Evolutionary conservation across 2,888 invertebrate species (phyloP), one percentile per base, ranked within the genome.

Genomic region (Mesorhabditis spiculigera): DNA sequence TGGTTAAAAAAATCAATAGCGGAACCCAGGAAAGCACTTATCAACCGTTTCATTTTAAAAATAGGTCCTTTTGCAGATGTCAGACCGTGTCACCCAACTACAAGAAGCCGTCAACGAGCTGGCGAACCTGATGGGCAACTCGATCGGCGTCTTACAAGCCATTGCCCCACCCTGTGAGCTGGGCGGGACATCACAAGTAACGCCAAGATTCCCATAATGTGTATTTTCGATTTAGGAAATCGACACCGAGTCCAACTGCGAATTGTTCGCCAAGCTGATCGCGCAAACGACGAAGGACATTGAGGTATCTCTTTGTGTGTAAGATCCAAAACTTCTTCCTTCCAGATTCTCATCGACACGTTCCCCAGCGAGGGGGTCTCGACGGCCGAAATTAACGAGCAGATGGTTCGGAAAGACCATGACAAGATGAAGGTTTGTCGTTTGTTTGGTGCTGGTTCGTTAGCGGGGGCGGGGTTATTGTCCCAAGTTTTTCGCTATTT

Each of bases 201-300:
- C n/a, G 58, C 58, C n/a, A n/a, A 13, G 58, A 58, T 28, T 28
- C 28, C 43, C 66, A 63, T 10, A 73, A 73, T 65, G 73, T 73
- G 8, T 43, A 43, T 68, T 68, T 42, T 41, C 42, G 67, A 67
- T n/a, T 13, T 61, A 84, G 79, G 85, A 82, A 45, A 71, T 84
- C 43, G 77, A 78, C 63, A 76, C 78, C n/a, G 86, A 86, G 68
- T 75, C 78, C 5, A 94, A 94, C 87, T 94, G 95, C 0, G 91
- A 92, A 78, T 88, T 96, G 44, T 98, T 97, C 87, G 95, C 97
- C 0, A 92, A 94, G 4, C 87, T 95, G 71, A 97, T 98, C 81
- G 93, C 96, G 0, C 90, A 95, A 72, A 95, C 95, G 86, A 95
- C 96, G 0, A 96, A 95, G 87, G 97, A 98, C 86, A 97, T 98